Base-by-base conservation (phyloP, 2,797 vertebrate genomes). In the Tangara arthus region DNA sequence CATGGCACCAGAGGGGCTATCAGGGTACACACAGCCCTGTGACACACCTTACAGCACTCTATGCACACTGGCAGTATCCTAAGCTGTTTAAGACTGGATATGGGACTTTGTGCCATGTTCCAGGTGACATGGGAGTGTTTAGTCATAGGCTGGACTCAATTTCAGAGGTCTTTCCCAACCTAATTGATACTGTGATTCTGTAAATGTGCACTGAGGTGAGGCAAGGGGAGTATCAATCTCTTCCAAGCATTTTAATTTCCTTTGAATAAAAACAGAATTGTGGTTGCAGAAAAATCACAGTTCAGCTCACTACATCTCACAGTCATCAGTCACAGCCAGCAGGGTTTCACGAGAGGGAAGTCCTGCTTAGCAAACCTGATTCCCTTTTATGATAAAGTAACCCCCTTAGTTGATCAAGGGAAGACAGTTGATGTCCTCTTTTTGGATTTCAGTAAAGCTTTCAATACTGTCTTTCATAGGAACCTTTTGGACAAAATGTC, bases 331-430 rank as follows among this genome's bases (percentile, higher is more conserved):
- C 41, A 47, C 26, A 55, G 11, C 9, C 22, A 82, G 34, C 16
- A 72, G 15, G 10, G 34, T 11, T 39, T 69, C 41, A 69, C 0
- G 0, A 41, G 30, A 55, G 4, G 8, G 1, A 39, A 34, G 13
- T 30, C 34, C 41, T 47, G 24, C 41, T 77, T 34, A 47, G 1
- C 24, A 69, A 46, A 61, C 13, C n/a, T 69, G 24, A 77, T 14
- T 22, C 17, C 39, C n/a, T 77, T 85, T 30, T n/a, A 53, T 14
- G 15, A 46, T 1, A 46, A 60, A 46, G 12, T 52, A 59, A 66
- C 23, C 8, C 39, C 37, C 20, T 11, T 15, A 26, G 39, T 0
- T 39, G 28, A 60, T 28, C 28, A 68, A 76, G n/a, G 39, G 7
- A 60, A 69, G 34, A 4, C 55, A 60, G 6, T 1, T 46, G 5